Evolutionary conservation across 2,888 invertebrate genomes (phyloP), one percentile per base, ranked within the genome.

Genomic region (Acleris holmiana): DNA sequence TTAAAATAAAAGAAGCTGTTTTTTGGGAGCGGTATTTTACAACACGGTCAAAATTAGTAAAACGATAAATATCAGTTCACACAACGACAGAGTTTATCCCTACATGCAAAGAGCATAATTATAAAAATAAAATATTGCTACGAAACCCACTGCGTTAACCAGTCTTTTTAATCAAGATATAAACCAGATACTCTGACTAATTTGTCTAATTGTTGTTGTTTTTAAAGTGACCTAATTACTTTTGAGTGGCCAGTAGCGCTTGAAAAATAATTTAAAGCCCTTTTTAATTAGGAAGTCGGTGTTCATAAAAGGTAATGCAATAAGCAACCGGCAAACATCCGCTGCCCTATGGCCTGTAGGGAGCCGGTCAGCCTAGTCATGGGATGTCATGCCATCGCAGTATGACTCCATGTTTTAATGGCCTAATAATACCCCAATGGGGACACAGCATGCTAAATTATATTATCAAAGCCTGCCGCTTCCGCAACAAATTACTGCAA

Each of bases 401-500:
- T 47, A 58, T 63, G 51, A 53, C 57, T 58, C 51, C 56, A 29
- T 35, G 25, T 50, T 55, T 61, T 57, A 57, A 63, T 29, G 46
- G 40, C 57, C 57, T 62, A 21, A 58, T 51, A 41, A 63, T 53
- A 58, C 40, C 17, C 46, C 46, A 51, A 56, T 59, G 59, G 40
- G 19, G 40, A 15, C 13, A 40, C 10, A 61, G 53, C 44, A 56
- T 56, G 25, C 50, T 46, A 56, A 54, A 55, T 23, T 41, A 23
- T 35, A 48, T 47, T 47, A 54, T 54, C 40, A 58, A 63, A 58
- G 57, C 7, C 8, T 25, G 58, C 63, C 63, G 63, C 51, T 58
- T 63, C 63, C 63, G 47, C 40, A 57, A 50, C 7, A 56, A 63
- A 58, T 58, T 58, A 63, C 35, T n/a, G 18, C 47, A 58, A 54